phyloP scores from a whole-genome alignment of 2,797 vertebrate species.

The Falco concolor region DNA sequence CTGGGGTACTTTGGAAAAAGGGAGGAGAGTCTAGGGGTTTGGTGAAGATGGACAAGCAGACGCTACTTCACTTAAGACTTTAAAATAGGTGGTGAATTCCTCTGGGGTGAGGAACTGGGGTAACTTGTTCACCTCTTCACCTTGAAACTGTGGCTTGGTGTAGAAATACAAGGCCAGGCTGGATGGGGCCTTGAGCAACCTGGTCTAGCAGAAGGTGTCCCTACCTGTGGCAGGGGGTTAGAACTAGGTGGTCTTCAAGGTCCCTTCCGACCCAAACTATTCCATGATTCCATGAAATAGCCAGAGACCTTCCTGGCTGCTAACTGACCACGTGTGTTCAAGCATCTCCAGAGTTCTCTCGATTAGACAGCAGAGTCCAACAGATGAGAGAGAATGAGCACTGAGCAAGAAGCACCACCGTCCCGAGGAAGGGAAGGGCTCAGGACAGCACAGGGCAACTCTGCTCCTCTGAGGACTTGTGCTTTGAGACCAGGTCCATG shows the following conservation, averaged over 20 bases:
- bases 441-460: background rate
- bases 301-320: background rate
- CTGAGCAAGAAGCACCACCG: background rate
- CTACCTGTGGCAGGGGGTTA: background rate
- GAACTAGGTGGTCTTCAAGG: too few relatives aligned
- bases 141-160: background rate
- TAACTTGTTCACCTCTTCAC: background rate
- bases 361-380: background rate
- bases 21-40: background rate
- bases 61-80: background rate
- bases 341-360: background rate
- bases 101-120: background rate
- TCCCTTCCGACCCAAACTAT: too few relatives aligned
- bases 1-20: background rate
- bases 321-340: accelerated
- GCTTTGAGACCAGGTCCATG: background rate
- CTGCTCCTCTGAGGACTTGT: background rate
- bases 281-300: too few relatives aligned
- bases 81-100: background rate
- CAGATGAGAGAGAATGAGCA: background rate
- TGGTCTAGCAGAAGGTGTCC: background rate
- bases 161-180: background rate
- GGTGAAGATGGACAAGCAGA: background rate
- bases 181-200: background rate
- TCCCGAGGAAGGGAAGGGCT: background rate